Evolutionary conservation across 92 coral and sea anemone genomes (phyloP).

Genomic region (Nematostella vectensis): DNA sequence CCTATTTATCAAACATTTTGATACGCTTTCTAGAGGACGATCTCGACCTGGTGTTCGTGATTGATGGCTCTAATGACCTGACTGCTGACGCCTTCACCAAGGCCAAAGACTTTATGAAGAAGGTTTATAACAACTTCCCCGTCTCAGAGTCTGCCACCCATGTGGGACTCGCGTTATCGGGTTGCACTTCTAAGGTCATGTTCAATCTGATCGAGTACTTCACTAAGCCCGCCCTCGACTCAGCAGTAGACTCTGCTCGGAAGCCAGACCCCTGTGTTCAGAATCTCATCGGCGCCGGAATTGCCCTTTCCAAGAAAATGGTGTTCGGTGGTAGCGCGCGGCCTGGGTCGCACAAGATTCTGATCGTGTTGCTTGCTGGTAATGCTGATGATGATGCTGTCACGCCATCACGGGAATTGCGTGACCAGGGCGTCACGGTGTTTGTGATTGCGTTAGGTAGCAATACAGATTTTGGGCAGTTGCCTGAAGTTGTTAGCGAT

Average conservation of each 20-base stretch:
- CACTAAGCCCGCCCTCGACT: conserved; percentile 24
- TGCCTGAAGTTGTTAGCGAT: conserved; percentile 47
- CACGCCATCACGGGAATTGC: conserved; percentile 53
- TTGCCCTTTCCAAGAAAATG: conserved; percentile 24
- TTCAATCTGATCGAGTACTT: conserved; percentile 42
- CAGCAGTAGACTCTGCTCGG: conserved; percentile 15
- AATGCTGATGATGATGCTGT: conserved; percentile 52
- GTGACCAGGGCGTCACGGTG: conserved; percentile 54
- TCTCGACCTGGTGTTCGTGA: conserved; percentile 71
- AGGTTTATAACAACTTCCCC: conserved; percentile 71
- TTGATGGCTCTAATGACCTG: conserved; percentile 66
- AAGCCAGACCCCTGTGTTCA: conserved; percentile 21
- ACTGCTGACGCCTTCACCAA: conserved; percentile 31
- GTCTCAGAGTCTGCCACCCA: conserved; percentile 65
- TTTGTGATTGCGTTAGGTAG: conserved; percentile 57
- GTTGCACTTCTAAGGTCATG: conserved; percentile 25
- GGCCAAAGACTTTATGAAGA: conserved; percentile 41
- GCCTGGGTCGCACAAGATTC: conserved; percentile 69
- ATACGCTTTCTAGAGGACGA: too few relatives aligned
- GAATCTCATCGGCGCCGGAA: conserved; percentile 51
- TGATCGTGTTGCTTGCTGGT: conserved; percentile 61
- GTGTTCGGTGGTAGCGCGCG: conserved; percentile 72
- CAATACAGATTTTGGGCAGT: conserved; percentile 38
- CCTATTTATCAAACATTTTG: too few relatives aligned
- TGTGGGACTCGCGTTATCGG: conserved; percentile 59